A percentile compares a stretch with the other conserved stretches of the same genome.
phyloP scores from a whole-genome alignment of 2,797 vertebrate genomes.

The Trichosurus vulpecula region DNA sequence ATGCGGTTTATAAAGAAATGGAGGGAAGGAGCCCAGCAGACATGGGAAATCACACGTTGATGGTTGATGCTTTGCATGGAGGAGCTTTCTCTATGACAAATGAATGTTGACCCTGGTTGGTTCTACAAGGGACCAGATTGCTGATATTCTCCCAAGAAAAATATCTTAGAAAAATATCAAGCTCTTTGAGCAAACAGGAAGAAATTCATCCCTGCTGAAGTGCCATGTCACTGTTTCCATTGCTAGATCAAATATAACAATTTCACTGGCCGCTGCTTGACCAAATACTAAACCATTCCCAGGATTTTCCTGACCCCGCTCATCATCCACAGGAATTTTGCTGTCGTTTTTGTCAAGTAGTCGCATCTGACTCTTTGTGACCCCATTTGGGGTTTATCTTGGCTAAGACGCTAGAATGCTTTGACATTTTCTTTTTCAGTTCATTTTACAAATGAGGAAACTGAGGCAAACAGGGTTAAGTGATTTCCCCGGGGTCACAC shows the following conservation, averaged over 20 bases:
- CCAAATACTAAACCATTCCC: background rate
- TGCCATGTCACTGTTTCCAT: background rate
- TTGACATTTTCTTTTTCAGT: background rate
- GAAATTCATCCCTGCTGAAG: background rate
- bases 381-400: background rate
- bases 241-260: conserved; percentile 13
- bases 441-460: background rate
- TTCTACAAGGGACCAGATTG: background rate
- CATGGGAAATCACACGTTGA: background rate
- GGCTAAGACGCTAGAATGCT: background rate
- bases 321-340: background rate
- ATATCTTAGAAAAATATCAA: background rate
- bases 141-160: background rate
- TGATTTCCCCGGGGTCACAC: background rate
- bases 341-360: background rate
- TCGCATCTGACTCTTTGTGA: background rate
- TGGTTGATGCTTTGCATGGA: background rate
- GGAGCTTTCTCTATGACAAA: background rate
- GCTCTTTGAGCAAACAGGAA: background rate
- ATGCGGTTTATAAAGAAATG: conserved; percentile 10
- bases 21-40: conserved; percentile 11
- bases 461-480: background rate
- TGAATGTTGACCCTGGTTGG: background rate
- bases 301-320: background rate
- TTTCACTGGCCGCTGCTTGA: background rate